Conservation (phyloP, 2,113 vertebrate genomes). For the Salvelinus sp. region DNA sequence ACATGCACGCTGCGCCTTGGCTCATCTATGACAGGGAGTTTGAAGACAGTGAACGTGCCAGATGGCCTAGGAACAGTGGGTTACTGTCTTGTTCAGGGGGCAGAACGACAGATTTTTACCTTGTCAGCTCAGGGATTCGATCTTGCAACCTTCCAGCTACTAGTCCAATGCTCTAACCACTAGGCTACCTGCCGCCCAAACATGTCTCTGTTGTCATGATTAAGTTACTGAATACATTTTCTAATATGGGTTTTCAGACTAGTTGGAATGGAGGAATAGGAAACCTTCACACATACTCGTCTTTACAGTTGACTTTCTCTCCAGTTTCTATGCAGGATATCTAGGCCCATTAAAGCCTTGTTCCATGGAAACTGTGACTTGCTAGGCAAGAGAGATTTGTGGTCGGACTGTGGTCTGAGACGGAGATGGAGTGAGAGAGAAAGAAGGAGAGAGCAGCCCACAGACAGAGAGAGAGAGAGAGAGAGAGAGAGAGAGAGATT, state of each 20-base stretch:
- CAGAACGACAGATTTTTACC: no score
- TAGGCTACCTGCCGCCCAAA: no score
- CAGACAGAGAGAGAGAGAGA: neutral
- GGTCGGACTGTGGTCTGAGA: constrained; percentile 71
- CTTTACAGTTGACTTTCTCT: constrained; percentile 57
- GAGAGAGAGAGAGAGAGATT: no score
- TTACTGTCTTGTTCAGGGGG: no score
- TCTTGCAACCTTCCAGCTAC: no score
- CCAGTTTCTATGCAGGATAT: constrained; percentile 59
- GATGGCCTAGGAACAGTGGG: no score
- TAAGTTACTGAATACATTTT: no score
- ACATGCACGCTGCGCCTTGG: no score
- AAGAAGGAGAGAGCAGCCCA: neutral
- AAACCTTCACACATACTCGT: constrained; percentile 42
- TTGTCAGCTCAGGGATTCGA: no score
- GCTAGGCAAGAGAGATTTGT: constrained; percentile 67
- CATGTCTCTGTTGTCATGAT: neutral
- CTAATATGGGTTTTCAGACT: constrained; percentile 38
- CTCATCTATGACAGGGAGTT: no score
- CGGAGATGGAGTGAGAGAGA: constrained; percentile 32
- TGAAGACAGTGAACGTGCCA: no score
- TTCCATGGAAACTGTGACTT: constrained; percentile 70
- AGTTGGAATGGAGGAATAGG: constrained; percentile 20
- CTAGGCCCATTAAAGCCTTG: constrained; percentile 59
- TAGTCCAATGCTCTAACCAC: no score